phyloP scores from a whole-genome alignment of 2,797 vertebrate species.

The Acanthurus tractus region DNA sequence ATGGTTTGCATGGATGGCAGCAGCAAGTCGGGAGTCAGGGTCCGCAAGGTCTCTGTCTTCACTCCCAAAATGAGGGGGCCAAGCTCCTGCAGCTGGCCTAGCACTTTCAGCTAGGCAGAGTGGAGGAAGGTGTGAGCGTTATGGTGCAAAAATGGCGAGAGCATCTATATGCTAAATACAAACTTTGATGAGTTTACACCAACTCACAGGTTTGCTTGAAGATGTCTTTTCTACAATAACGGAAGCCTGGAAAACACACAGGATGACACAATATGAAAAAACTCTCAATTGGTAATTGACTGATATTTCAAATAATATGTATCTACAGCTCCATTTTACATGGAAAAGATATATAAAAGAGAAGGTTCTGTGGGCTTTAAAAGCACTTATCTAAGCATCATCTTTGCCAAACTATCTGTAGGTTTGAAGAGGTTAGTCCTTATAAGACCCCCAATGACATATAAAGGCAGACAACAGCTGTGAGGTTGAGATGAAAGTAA shows the following conservation, averaged over 20 bases:
- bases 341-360: not conserved
- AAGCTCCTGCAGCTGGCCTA: slow-evolving; percentile 75
- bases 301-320: not conserved
- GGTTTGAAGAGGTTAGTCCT: slow-evolving; percentile 2
- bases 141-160: not conserved
- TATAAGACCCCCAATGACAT: not conserved
- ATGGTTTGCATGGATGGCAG: slow-evolving; percentile 75
- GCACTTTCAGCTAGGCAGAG: slow-evolving; percentile 63
- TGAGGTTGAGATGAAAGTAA: slow-evolving; percentile 40
- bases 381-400: not conserved
- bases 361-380: not conserved
- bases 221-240: slow-evolving; percentile 83
- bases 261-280: slow-evolving; percentile 2
- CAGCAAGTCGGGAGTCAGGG: slow-evolving; percentile 76
- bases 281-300: not conserved
- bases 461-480: slow-evolving; percentile 59
- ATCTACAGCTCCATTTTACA: not conserved
- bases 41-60: slow-evolving; percentile 77
- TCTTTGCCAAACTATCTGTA: not conserved
- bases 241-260: slow-evolving; percentile 73
- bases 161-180: not conserved
- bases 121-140: not conserved
- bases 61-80: slow-evolving; percentile 82
- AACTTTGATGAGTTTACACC: not conserved
- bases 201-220: slow-evolving; percentile 74